Evolutionary conservation across 2,888 invertebrate species (phyloP).

Genomic region (Plebejus argus): DNA sequence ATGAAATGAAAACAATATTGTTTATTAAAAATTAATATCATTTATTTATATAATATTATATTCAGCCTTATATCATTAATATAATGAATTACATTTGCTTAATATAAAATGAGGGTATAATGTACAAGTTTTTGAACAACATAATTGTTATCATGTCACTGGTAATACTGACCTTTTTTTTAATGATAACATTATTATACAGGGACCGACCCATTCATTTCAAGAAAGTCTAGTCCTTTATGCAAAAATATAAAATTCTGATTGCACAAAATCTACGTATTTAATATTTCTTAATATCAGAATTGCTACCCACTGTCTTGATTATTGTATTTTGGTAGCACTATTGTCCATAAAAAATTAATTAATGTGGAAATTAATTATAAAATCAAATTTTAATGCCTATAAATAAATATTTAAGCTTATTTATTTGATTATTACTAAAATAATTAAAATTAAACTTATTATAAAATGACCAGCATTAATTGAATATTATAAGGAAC

Average conservation of each 20-base stretch:
- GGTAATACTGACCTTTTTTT: constrained; percentile 28
- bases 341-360: background rate
- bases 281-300: background rate
- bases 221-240: background rate
- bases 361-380: background rate
- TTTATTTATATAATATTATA: constrained; percentile 48
- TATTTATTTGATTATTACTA: background rate
- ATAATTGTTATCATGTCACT: constrained; percentile 2
- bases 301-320: too few relatives aligned
- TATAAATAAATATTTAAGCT: background rate
- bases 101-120: constrained; percentile 14
- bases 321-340: background rate
- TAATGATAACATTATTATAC: background rate
- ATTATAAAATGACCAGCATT: background rate
- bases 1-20: constrained; percentile 33
- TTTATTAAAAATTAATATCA: constrained; percentile 43
- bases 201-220: background rate
- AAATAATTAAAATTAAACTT: background rate
- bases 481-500: background rate
- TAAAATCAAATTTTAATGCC: background rate
- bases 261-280: background rate
- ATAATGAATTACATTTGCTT: constrained; percentile 48
- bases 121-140: background rate
- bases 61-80: constrained; percentile 52
- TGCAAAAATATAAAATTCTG: background rate